Evolutionary conservation across 1,140 invertebrate genomes (phyloP).

Genomic region (Drosophila bipectinata): DNA sequence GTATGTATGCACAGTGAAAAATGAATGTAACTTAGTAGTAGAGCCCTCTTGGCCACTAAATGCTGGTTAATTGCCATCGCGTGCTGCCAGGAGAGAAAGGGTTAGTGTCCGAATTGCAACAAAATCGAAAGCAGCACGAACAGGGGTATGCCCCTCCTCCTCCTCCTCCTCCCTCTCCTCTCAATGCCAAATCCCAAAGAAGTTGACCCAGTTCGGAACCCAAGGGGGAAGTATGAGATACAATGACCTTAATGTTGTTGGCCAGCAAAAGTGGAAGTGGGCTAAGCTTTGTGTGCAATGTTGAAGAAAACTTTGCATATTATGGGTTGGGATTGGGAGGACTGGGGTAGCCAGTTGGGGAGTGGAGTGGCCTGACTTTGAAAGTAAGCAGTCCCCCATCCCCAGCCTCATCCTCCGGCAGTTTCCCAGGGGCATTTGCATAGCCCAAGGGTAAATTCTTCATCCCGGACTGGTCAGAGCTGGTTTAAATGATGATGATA

Average conservation of each 20-base stretch:
- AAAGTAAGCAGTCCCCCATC: slow-evolving; percentile 29
- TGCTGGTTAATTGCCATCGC: slow-evolving; percentile 48
- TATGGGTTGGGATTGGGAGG: slow-evolving; percentile 6
- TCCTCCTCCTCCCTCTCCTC: background rate
- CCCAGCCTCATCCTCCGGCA: background rate
- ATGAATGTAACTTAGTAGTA: background rate
- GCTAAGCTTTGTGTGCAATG: slow-evolving; percentile 50
- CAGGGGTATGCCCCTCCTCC: background rate
- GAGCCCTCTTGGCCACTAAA: slow-evolving; percentile 14
- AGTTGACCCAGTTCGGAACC: slow-evolving; percentile 4
- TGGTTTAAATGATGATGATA: slow-evolving; percentile 28
- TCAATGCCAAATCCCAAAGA: slow-evolving; percentile 36
- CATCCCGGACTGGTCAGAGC: background rate
- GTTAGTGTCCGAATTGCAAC: slow-evolving; percentile 49
- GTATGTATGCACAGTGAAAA: slow-evolving; percentile 3
- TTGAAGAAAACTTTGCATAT: slow-evolving; percentile 53
- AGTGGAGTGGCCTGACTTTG: slow-evolving; percentile 35
- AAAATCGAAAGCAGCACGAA: slow-evolving; percentile 49
- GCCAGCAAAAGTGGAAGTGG: slow-evolving; percentile 30
- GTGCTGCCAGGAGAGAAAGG: slow-evolving; percentile 34
- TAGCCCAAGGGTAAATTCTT: slow-evolving; percentile 23
- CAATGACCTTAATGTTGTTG: slow-evolving; percentile 41
- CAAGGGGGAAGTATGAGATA: slow-evolving; percentile 1
- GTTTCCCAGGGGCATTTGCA: slow-evolving; percentile 46
- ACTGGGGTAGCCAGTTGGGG: background rate